phyloP scores from a whole-genome alignment of 2,113 vertebrate genomes.

The Neomonachus schauinslandi region DNA sequence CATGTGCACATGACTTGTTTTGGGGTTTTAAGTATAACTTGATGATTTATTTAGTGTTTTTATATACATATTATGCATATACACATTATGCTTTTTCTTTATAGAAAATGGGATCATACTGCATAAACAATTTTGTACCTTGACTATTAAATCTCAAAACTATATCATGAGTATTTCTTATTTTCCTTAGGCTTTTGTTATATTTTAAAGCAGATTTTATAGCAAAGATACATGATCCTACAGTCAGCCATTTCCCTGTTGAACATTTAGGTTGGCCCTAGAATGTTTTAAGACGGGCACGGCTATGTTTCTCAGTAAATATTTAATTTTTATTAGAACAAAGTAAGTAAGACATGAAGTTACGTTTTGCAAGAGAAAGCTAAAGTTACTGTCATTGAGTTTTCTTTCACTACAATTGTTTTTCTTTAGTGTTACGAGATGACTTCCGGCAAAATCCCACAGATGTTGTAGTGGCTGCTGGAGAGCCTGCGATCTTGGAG shows the following conservation, averaged over 20 bases:
- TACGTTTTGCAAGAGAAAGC: neutral
- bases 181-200: neutral
- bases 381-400: neutral
- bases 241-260: neutral
- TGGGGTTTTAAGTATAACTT: neutral
- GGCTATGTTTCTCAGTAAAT: neutral
- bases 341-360: neutral
- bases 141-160: neutral
- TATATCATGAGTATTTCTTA: neutral
- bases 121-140: neutral
- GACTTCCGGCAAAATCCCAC: conserved; percentile 99
- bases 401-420: neutral
- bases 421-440: conserved; percentile 93
- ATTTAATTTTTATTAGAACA: neutral
- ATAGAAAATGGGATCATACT: neutral
- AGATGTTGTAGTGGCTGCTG: conserved; percentile 96
- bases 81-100: neutral
- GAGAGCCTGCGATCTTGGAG: conserved; percentile 97
- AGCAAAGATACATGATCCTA: neutral
- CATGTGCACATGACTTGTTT: neutral
- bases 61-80: neutral
- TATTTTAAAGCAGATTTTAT: neutral
- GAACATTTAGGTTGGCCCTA: neutral
- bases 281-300: neutral
- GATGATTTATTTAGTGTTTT: neutral